Evolutionary conservation across 2,113 vertebrate species (phyloP), one percentile per base, ranked within the genome.

Genomic region (Chamaetylas fuelleborni): DNA sequence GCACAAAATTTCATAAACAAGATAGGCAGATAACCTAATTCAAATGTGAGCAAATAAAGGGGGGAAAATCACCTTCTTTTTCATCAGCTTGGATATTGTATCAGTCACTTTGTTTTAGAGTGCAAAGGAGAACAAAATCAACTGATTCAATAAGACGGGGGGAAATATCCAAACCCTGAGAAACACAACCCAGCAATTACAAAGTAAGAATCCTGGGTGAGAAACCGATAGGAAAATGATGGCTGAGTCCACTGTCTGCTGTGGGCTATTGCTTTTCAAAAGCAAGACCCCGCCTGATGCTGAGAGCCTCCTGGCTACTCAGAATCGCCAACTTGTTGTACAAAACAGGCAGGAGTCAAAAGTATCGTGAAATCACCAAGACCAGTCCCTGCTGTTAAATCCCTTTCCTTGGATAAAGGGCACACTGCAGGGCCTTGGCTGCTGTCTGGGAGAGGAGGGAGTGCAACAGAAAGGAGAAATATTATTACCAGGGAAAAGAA

Each of bases 21-120:
- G 98, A 98, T 97, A 97, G 97, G 97, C 96, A 98, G 98, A 98
- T 98, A 98, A 98, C 97, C 97, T 97, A 97, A 97, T 97, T 97
- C 97, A 87, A 97, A 97, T 81, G 31, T 67, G 47, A 96, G 95
- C 96, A 97, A 97, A 98, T 97, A 98, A 97, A 97, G 94, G 89
- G 76, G 23, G 9, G 14, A 33, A 38, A 82, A 93, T 84, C 51
- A 94, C 95, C 72, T 96, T 96, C 82, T 94, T 97, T 96, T 93
- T 91, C 90, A 97, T 97, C 88, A 53, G 90, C 96, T 86, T 97
- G 85, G 96, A 94, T 98, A 97, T 97, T 97, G 95, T 98, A 97
- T 97, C 97, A 97, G 96, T 95, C 94, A 97, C 91, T 97, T 97
- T 97, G 95, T 97, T 97, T 97, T 95, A 96, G 95, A 95, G 90